Evolutionary conservation across 2,888 invertebrate genomes (phyloP), one percentile per base, ranked within the genome.

Genomic region (Chromoteleia sp.): DNA sequence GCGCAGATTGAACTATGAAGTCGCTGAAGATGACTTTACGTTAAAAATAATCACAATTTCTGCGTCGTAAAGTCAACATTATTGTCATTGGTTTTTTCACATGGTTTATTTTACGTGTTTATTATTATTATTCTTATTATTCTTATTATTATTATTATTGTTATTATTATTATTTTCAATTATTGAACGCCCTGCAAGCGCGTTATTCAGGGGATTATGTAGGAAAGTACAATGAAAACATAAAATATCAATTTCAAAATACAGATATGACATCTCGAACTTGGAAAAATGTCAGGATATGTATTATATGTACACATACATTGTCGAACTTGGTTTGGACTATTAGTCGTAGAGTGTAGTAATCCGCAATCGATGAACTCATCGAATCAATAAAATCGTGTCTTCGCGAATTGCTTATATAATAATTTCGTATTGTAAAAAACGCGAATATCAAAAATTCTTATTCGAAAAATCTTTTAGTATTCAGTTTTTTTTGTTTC

Each of bases 251-350:
- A 25, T 48, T 54, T 43, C 7, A 74, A 65, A 74, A 56, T 74
- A 65, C 74, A 74, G 76, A 68, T 76, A 68, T 61, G 54, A 52
- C 43, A 39, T 30, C 17, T 48, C 25, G 54, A 76, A 76, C 12
- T 50, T 59, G 50, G 45, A 58, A 48, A 59, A 25, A 56, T 36
- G 21, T 48, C 25, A 39, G 33, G 61, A 77, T 68, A 68, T 68
- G 70, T 77, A 45, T 68, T 54, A 70, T 77, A 77, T 77, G 76
- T 68, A 70, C 68, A 68, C 54, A 77, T 67, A 75, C 67, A 75
- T 50, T 7, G 59, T 67, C 67, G 67, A 67, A 67, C 58, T 75
- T 67, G 30, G 50, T 45, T 45, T 33, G 50, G 48, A 33, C 54
- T 25, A 17, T 33, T 39, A 45, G 14, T 12, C n/a, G 12, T 61